Percentiles rank a stretch among this genome's conserved stretches.
Conservation (phyloP, 1,140 invertebrate species). For the Harlomillsia oculata region DNA sequence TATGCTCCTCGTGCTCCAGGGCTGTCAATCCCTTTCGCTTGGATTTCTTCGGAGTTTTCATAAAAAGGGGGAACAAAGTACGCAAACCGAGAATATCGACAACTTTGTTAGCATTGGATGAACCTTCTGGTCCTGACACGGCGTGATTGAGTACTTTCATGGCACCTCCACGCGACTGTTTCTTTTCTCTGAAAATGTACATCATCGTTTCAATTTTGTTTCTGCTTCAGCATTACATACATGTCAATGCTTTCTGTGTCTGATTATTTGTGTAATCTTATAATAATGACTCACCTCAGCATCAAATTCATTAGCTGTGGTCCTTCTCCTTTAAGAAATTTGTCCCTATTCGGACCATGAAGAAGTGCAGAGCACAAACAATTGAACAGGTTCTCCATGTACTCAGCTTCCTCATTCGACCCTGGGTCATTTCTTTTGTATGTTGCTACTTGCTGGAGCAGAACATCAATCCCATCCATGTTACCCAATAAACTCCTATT, state of each 20-base stretch:
- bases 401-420: conserved; percentile 85
- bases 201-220: too few species aligned
- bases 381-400: conserved; percentile 98
- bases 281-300: conserved; percentile 72
- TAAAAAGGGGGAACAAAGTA: conserved; percentile 95
- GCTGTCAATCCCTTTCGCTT: conserved; percentile 72
- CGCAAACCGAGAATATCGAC: conserved; percentile 94
- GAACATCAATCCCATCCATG: conserved; percentile 89
- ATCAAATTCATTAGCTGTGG: conserved; percentile 94
- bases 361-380: conserved; percentile 87
- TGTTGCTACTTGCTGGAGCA: conserved; percentile 88
- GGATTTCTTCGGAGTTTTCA: conserved; percentile 91
- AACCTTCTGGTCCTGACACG: conserved; percentile 81
- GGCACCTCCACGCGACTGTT: conserved; percentile 89
- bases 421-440: conserved; percentile 92
- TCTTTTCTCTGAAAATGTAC: conserved; percentile 70
- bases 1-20: conserved; percentile 93
- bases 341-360: conserved; percentile 73
- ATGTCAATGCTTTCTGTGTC: too few species aligned
- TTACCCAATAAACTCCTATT: conserved; percentile 76
- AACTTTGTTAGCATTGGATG: conserved; percentile 95
- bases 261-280: too few species aligned
- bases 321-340: conserved; percentile 89
- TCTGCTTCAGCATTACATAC: not conserved
- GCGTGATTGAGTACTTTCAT: conserved; percentile 95